Percentiles rank a stretch among this genome's conserved stretches.
These are phyloP conservation scores for Pristionchus maxplancki DNA, from an alignment of 2,888 invertebrate genomes.

Conservation along the genomic window DNA sequence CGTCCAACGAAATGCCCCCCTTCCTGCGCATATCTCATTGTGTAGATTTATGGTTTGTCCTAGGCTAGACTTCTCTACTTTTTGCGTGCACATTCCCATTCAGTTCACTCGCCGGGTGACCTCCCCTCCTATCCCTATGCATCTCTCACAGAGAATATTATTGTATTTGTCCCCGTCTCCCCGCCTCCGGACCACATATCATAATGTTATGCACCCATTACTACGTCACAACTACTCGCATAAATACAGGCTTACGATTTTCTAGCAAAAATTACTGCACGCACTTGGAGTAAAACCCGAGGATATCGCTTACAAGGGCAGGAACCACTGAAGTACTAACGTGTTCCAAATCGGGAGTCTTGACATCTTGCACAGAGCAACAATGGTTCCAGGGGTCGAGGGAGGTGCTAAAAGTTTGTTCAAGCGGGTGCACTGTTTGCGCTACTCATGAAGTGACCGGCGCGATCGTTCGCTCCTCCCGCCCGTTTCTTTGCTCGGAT, in stretches of 20 bases:
- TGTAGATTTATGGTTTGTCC: background rate
- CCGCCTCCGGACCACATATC: background rate
- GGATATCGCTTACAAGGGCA: too few relatives aligned
- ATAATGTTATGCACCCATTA: conserved; percentile 21
- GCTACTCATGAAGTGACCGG: conserved; percentile 2
- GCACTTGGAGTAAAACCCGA: too few relatives aligned
- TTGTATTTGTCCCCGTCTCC: background rate
- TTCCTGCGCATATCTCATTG: conserved; percentile 5
- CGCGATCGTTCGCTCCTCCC: background rate
- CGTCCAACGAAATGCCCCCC: background rate
- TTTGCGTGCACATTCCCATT: background rate
- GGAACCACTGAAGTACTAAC: too few relatives aligned
- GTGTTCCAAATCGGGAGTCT: background rate
- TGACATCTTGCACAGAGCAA: background rate
- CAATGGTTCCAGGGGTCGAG: background rate
- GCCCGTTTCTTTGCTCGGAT: background rate
- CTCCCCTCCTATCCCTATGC: background rate
- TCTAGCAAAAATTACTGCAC: background rate
- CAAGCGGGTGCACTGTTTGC: conserved; percentile 10
- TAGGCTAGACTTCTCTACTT: background rate
- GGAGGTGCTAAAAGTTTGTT: background rate
- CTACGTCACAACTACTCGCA: background rate
- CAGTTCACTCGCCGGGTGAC: conserved; percentile 10
- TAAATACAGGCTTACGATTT: background rate
- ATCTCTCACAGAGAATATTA: background rate